These are phyloP conservation scores for Morpho achilles DNA, from an alignment of 2,888 invertebrate species.

Conservation along the genomic window DNA sequence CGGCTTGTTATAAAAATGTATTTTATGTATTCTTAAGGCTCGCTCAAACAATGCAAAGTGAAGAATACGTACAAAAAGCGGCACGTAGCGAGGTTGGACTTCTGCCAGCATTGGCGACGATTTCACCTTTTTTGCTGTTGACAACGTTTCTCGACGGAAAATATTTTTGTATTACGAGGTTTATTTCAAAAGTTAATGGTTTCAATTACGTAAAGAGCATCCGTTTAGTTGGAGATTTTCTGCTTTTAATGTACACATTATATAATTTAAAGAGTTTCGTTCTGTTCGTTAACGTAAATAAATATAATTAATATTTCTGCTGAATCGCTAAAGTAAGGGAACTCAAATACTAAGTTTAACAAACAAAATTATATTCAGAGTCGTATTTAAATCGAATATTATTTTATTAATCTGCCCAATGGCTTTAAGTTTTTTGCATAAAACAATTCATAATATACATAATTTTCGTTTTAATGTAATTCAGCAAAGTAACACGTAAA, in stretches of 20 bases:
- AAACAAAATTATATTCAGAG: too few relatives aligned
- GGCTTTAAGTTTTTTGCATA: too few relatives aligned
- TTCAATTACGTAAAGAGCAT: slow-evolving; percentile 24
- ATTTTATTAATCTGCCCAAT: too few relatives aligned
- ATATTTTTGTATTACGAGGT: slow-evolving; percentile 35
- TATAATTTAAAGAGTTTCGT: neutral
- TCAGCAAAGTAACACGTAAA: too few relatives aligned
- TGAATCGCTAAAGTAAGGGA: too few relatives aligned
- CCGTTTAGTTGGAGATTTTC: slow-evolving; percentile 1
- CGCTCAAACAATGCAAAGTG: slow-evolving; percentile 24
- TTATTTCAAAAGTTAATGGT: slow-evolving; percentile 17
- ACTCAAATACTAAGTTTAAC: too few relatives aligned
- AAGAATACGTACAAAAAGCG: slow-evolving; percentile 28
- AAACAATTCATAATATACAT: too few relatives aligned
- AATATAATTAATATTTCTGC: too few relatives aligned
- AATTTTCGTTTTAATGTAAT: too few relatives aligned
- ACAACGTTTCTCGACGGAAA: slow-evolving; percentile 52
- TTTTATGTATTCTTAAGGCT: slow-evolving; percentile 26
- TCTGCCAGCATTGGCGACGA: slow-evolving; percentile 50
- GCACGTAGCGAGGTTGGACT: slow-evolving; percentile 39
- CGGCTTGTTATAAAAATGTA: slow-evolving; percentile 24
- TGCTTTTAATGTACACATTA: slow-evolving; percentile 4
- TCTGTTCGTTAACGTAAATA: too few relatives aligned
- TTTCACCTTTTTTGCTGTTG: slow-evolving; percentile 37
- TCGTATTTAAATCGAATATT: too few relatives aligned